phyloP scores from a whole-genome alignment of 2,888 invertebrate genomes.

The Polia nebulosa region DNA sequence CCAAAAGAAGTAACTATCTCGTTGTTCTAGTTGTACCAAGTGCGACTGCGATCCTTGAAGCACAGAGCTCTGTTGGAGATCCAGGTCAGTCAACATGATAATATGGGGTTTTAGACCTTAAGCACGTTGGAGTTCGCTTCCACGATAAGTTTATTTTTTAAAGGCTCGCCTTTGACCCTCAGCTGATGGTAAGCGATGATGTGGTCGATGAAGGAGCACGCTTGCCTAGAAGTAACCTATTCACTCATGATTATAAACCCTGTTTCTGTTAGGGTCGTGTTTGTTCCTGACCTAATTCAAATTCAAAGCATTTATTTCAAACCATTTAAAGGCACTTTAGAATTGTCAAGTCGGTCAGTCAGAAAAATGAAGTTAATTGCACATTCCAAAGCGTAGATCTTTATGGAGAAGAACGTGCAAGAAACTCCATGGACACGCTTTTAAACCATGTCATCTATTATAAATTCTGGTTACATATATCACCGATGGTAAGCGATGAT shows the following conservation, averaged over 20 bases:
- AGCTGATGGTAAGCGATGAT: neutral
- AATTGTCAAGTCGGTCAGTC: no score
- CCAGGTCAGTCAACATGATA: conserved; percentile 46
- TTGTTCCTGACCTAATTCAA: no score
- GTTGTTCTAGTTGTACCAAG: conserved; percentile 61
- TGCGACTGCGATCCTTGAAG: conserved; percentile 51
- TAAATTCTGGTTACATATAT: no score
- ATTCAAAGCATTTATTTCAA: no score
- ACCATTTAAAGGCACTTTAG: no score
- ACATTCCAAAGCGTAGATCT: no score
- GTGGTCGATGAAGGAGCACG: neutral
- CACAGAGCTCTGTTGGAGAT: conserved; percentile 49
- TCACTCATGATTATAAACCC: neutral
- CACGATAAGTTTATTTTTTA: conserved; percentile 10
- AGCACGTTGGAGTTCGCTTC: conserved; percentile 30
- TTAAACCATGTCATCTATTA: no score
- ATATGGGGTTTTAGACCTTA: conserved; percentile 20
- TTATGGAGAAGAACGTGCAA: no score
- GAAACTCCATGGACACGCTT: no score
- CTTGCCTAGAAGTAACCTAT: conserved; percentile 4
- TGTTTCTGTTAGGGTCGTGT: no score
- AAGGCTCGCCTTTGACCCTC: neutral
- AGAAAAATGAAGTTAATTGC: no score
- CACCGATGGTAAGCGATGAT: no score
- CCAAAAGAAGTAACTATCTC: conserved; percentile 52